Base-by-base conservation (phyloP, 2,888 invertebrate species). In the Harmothoe impar region DNA sequence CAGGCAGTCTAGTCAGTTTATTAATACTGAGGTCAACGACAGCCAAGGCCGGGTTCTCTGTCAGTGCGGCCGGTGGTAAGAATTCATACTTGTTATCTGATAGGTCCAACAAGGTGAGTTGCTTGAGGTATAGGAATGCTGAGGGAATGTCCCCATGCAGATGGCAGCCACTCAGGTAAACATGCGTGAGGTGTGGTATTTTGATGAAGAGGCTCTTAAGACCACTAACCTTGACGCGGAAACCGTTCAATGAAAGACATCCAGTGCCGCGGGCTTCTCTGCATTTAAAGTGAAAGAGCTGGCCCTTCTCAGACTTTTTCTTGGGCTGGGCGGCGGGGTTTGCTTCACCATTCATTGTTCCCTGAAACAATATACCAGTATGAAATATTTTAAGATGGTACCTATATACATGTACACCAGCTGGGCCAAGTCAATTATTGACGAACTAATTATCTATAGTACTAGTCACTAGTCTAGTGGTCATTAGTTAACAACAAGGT, bases 201-300 rank as follows among this genome's bases (percentile, higher is more conserved):
- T 54, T 17, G 86, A 20, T 20, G 86, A 86, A 31, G 23, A 54
- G 10, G 10, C 25, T 15, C 56, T 52, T 15, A 23, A 86, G 86
- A 20, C 31, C 17, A 20, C 17, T n/a, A 15, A 20, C 20, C 52
- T 25, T n/a, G 20, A 86, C 86, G 10, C 86, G 56, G 15, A 86
- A 29, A 17, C 86, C 54, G 56, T 86, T 86, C 29, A 86, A 15
- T 54, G 86, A 86, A n/a, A 86, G 54, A 52, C 86, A 86, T 86
- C 86, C 86, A 12, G 86, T 86, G 0, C 86, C 52, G 3, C 86
- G 52, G 3, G 86, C 52, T 54, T 86, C 86, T 20, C 29, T 23
- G 29, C 86, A 86, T 17, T 54, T 52, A 12, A 31, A 54, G 20
- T 86, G 86, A 17, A 86, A 54, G 1, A 86, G 56, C 10, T 20